phyloP scores from a whole-genome alignment of 2,113 vertebrate species.

The Capricornis sumatraensis region DNA sequence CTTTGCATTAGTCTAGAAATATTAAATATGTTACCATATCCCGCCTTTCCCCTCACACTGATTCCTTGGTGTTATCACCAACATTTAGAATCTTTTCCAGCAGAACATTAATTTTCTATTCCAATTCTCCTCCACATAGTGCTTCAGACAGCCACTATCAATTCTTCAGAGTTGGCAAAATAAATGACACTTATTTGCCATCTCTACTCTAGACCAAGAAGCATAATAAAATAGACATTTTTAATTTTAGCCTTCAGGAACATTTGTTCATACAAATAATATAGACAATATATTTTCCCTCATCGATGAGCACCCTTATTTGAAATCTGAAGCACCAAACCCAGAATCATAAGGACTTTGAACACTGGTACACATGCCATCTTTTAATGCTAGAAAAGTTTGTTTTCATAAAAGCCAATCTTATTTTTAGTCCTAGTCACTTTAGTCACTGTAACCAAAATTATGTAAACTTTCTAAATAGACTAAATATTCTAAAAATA shows the following conservation, averaged over 20 bases:
- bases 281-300: background rate
- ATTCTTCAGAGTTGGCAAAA: background rate
- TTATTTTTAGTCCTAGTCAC: constrained; percentile 71
- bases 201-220: background rate
- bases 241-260: background rate
- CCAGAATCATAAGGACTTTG: background rate
- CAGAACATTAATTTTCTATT: background rate
- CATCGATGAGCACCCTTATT: background rate
- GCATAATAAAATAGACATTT: background rate
- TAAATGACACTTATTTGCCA: background rate
- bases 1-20: background rate
- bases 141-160: background rate
- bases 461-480: constrained; percentile 79
- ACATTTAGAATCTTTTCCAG: background rate
- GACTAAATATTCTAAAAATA: constrained; percentile 77
- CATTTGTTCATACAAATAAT: background rate
- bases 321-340: background rate
- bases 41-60: background rate
- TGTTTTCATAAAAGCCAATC: constrained; percentile 50
- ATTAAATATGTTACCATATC: background rate
- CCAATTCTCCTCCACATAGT: background rate
- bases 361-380: background rate
- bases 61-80: background rate
- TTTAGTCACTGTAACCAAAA: constrained; percentile 78
- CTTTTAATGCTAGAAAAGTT: background rate